phyloP scores from a whole-genome alignment of 2,113 vertebrate species.

The Rhinolophus ferrumequinum region DNA sequence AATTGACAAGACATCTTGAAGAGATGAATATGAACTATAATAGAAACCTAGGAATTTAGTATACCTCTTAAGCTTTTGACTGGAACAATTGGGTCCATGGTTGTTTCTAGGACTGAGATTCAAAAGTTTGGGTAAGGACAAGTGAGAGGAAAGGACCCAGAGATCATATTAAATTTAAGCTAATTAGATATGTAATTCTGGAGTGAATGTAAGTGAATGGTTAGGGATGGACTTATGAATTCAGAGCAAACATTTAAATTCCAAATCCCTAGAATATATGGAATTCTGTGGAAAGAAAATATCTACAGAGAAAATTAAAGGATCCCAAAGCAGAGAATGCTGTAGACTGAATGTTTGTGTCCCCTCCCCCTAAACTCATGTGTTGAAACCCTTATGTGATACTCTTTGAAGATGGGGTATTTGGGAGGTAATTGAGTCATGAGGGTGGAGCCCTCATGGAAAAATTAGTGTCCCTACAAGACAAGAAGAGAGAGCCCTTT shows the following conservation, averaged over 20 bases:
- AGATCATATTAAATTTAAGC: neutral
- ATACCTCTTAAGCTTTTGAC: neutral
- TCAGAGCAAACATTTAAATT: neutral
- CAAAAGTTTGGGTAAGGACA: neutral
- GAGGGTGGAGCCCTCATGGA: neutral
- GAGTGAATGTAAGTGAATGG: neutral
- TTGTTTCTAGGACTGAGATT: neutral
- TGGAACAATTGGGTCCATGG: neutral
- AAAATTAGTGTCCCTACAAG: neutral
- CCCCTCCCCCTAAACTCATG: fast-evolving
- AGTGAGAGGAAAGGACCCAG: neutral
- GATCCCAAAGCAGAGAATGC: neutral
- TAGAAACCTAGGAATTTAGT: neutral
- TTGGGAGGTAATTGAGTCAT: neutral
- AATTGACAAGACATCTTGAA: neutral
- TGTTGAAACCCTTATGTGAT: neutral
- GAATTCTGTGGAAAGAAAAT: neutral
- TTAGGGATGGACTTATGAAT: neutral
- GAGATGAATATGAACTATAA: neutral
- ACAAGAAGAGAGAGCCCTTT: neutral
- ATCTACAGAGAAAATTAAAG: neutral
- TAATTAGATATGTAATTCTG: neutral
- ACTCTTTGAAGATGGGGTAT: neutral
- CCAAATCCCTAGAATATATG: neutral
- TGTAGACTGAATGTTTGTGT: neutral